Evolutionary conservation across 2,888 invertebrate genomes (phyloP).

Genomic region (Philonicus albiceps): DNA sequence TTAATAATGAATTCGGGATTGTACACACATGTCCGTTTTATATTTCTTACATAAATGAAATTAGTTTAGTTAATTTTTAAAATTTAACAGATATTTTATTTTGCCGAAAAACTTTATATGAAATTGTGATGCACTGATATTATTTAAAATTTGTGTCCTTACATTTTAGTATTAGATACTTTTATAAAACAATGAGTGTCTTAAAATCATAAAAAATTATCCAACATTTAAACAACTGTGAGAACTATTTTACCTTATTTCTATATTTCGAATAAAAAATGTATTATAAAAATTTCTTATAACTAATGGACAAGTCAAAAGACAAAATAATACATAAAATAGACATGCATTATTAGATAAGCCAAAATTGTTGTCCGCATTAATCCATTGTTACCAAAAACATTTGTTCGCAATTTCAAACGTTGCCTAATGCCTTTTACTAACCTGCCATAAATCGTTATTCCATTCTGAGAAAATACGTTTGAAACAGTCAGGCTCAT

Average conservation of each 20-base stretch:
- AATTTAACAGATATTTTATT: not conserved
- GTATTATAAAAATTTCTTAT: not conserved
- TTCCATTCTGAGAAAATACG: constrained; percentile 81
- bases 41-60: not conserved
- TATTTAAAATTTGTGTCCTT: too few relatives aligned
- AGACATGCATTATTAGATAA: not conserved
- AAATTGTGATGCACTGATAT: too few relatives aligned
- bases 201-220: not conserved
- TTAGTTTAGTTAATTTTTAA: not conserved
- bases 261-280: not conserved
- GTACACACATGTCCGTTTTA: not conserved
- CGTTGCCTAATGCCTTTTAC: constrained; percentile 52
- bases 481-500: constrained; percentile 78
- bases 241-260: not conserved
- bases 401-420: not conserved
- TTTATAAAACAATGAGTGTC: not conserved
- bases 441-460: constrained; percentile 71
- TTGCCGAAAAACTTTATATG: not conserved
- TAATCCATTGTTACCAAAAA: not conserved
- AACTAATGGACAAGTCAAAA: not conserved
- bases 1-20: not conserved
- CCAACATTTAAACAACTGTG: not conserved
- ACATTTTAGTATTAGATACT: too few relatives aligned
- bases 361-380: not conserved
- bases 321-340: not conserved